Evolutionary conservation across 2,888 invertebrate genomes (phyloP), one percentile per base, ranked within the genome.

Genomic region (Cephus rjabovi): DNA sequence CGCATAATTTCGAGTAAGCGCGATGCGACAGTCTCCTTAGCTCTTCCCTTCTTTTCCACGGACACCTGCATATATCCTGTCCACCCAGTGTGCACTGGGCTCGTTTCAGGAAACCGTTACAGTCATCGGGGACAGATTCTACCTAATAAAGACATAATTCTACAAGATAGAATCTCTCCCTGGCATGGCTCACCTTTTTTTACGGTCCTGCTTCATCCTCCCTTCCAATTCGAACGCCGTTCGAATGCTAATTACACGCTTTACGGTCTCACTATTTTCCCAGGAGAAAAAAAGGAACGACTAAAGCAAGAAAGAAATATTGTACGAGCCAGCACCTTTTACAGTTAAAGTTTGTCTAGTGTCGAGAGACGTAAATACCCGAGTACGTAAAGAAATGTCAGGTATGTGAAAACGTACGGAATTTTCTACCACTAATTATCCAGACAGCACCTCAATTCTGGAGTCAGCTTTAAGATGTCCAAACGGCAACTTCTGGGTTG

Each of bases 121-220:
- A 83, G 84, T 86, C 88, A 88, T 88, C 85, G 86, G 71, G 71
- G 85, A 84, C 85, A 82, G 84, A 87, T 86, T 85, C 83, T 84
- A 82, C 81, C 88, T 89, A 89, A 89, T 89, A 89, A 89, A 89
- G 89, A 89, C 89, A 89, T 89, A 87, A 89, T 88, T 89, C 86
- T 88, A 86, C 79, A 40, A 85, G 89, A 89, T 88, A 88, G 84
- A 83, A 88, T 89, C 87, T 87, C 82, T 83, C 79, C 81, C 77
- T 78, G 56, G 40, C 40, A 15, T 40, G 40, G 56, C 9, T 56
- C 56, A 56, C 71, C 71, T 71, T 71, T 71, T 71, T 33, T 34
- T 31, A 71, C 71, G 12, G 31, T 11, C 71, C 71, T 34, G 9
- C 71, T 34, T 23, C 81, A 69, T 78, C 78, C 76, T 77, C 70